Evolutionary conservation across 2,888 invertebrate species (phyloP).

Genomic region (Chromoteleia sp.): DNA sequence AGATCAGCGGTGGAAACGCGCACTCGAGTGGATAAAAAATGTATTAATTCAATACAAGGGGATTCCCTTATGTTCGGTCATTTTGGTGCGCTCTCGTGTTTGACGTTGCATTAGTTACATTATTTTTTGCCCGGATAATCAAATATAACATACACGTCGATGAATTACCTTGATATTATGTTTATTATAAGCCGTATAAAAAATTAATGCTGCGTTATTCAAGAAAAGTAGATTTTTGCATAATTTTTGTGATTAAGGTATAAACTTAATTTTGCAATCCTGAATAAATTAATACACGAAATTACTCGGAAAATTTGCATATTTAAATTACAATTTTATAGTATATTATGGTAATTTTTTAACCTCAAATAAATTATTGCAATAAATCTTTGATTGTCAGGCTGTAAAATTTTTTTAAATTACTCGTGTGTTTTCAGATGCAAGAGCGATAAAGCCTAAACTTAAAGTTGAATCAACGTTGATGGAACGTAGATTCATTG

Average conservation of each 20-base stretch:
- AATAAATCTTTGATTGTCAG: too few species aligned
- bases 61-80: conserved; percentile 27
- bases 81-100: conserved; percentile 18
- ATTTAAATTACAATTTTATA: too few species aligned
- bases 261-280: too few species aligned
- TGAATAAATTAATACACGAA: too few species aligned
- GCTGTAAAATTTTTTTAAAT: too few species aligned
- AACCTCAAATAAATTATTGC: too few species aligned
- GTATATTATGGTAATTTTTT: too few species aligned
- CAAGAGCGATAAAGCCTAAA: too few species aligned
- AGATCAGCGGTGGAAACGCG: conserved; percentile 8
- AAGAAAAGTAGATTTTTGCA: not conserved
- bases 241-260: not conserved
- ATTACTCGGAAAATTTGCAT: too few species aligned
- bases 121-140: conserved; percentile 38
- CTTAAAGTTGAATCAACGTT: too few species aligned
- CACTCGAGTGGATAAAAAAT: conserved; percentile 21
- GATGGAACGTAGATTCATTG: too few species aligned
- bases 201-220: conserved; percentile 1
- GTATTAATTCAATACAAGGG: conserved; percentile 37
- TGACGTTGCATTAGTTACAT: conserved; percentile 50
- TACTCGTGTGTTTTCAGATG: too few species aligned
- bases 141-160: conserved; percentile 7
- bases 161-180: conserved; percentile 18
- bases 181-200: conserved; percentile 15